Percentiles rank a stretch among this genome's conserved stretches.
Evolutionary conservation across 2,113 vertebrate species (phyloP).

Genomic region (Cottus gobio): DNA sequence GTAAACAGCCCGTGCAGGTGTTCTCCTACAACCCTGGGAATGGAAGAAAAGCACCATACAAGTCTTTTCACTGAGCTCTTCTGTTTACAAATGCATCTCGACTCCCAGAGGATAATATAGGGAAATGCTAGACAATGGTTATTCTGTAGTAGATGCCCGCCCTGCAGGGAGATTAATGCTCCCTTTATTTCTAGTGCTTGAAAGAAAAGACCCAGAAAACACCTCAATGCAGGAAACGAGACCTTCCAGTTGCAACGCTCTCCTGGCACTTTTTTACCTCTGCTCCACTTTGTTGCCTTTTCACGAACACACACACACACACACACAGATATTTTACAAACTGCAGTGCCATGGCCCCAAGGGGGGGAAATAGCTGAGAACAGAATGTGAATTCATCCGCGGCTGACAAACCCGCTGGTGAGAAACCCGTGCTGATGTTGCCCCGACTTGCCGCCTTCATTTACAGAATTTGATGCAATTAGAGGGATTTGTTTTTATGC

Average conservation of each 20-base stretch:
- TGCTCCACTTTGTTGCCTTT: constrained; percentile 54
- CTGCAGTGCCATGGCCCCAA: constrained; percentile 19
- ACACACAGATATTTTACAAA: constrained; percentile 39
- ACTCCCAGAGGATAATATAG: constrained; percentile 39
- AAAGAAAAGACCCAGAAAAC: constrained; percentile 45
- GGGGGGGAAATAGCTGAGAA: constrained; percentile 54
- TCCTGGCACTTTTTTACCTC: constrained; percentile 27
- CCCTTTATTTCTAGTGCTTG: constrained; percentile 62
- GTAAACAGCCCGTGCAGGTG: not conserved
- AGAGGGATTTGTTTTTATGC: constrained; percentile 18
- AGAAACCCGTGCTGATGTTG: constrained; percentile 32
- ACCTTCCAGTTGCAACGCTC: constrained; percentile 40
- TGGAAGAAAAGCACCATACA: constrained; percentile 16
- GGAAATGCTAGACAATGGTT: constrained; percentile 57
- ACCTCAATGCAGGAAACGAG: constrained; percentile 57
- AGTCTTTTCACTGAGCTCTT: constrained; percentile 14
- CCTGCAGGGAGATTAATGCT: constrained; percentile 49
- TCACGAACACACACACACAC: not conserved
- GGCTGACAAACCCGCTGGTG: constrained; percentile 39
- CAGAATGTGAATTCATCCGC: constrained; percentile 68
- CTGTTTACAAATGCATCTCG: constrained; percentile 20
- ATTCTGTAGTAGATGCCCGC: constrained; percentile 43
- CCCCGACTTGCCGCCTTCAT: constrained; percentile 37
- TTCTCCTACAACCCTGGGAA: constrained; percentile 25
- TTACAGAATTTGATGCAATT: constrained; percentile 31